phyloP scores from a whole-genome alignment of 1,140 invertebrate species.

The Proctacanthus coquilletti region DNA sequence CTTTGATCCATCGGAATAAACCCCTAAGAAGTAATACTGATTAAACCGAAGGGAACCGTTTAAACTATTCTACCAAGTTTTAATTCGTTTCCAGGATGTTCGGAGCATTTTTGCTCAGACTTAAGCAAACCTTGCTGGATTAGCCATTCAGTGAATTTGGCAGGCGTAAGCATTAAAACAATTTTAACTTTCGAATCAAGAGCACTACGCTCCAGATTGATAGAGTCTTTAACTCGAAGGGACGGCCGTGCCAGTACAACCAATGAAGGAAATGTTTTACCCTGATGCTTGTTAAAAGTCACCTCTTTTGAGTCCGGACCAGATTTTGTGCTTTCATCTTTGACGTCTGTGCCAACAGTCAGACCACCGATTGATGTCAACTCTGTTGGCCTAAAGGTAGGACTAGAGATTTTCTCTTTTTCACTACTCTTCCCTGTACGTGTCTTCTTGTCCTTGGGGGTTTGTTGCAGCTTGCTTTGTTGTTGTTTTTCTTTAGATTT shows the following conservation, averaged over 20 bases:
- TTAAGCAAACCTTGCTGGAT: conserved; percentile 66
- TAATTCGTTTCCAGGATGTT: conserved; percentile 47
- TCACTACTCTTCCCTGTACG: no score
- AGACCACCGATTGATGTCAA: conserved; percentile 49
- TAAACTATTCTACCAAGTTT: conserved; percentile 58
- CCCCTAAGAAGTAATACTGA: conserved; percentile 31
- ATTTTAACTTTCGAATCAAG: conserved; percentile 61
- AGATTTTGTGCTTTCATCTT: conserved; percentile 30
- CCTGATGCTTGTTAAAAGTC: conserved; percentile 60
- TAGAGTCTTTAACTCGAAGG: conserved; percentile 47
- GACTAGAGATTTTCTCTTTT: no score
- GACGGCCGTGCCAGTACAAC: conserved; percentile 65
- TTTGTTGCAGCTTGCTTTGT: no score
- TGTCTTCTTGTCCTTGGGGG: no score
- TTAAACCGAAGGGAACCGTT: no score
- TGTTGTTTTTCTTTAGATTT: no score
- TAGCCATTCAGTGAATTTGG: conserved; percentile 76
- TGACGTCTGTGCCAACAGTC: conserved; percentile 37
- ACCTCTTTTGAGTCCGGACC: conserved; percentile 51
- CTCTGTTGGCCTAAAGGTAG: conserved; percentile 45
- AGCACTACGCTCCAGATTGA: conserved; percentile 35
- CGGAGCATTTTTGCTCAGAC: conserved; percentile 56
- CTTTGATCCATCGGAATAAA: conserved; percentile 68
- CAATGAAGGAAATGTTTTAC: conserved; percentile 68
- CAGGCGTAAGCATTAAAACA: conserved; percentile 57